Base-by-base conservation (phyloP, 2,797 vertebrate species). In the Podargus strigoides region DNA sequence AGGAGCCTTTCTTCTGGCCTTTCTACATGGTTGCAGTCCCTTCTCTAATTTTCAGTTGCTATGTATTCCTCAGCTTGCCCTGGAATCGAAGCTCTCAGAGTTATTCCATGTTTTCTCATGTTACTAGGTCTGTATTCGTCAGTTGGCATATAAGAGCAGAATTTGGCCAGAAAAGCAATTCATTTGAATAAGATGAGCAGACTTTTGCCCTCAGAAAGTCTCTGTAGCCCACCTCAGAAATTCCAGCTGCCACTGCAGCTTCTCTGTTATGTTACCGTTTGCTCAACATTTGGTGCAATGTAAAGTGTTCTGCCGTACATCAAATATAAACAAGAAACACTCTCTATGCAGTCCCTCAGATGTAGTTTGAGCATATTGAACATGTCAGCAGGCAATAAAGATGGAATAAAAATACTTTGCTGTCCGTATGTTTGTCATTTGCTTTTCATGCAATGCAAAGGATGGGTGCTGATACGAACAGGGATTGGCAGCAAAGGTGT, bases 261-360 rank as follows among this genome's bases (percentile, higher is more conserved):
- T 92, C 94, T 96, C 95, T 95, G 94, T 94, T 97, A 94, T 87
- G 91, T 95, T 96, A 94, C 96, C 94, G 95, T 96, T 97, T 95
- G 95, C 90, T 97, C 95, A 97, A 96, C 96, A 96, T 97, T 97
- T 97, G 96, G 95, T 95, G 94, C 93, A 96, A 97, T 97, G 96
- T 96, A 95, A 96, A 97, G 94, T 96, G 95, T 97, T 97, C 96
- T 97, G 95, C 95, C 81, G 87, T 96, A 96, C 94, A 95, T 96
- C 94, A 97, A 96, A 97, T 95, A 96, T 94, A 96, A 97, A 97
- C 95, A 97, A 96, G 95, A 96, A 96, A 96, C 95, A 96, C 94
- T 94, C 94, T 95, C 95, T 96, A 96, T 95, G 94, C 95, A 96
- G 94, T 96, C 96, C 94, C 94, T 96, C 94, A 95, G 95, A 94